Base-by-base conservation (phyloP, 2,797 vertebrate genomes). In the Sparus aurata region DNA sequence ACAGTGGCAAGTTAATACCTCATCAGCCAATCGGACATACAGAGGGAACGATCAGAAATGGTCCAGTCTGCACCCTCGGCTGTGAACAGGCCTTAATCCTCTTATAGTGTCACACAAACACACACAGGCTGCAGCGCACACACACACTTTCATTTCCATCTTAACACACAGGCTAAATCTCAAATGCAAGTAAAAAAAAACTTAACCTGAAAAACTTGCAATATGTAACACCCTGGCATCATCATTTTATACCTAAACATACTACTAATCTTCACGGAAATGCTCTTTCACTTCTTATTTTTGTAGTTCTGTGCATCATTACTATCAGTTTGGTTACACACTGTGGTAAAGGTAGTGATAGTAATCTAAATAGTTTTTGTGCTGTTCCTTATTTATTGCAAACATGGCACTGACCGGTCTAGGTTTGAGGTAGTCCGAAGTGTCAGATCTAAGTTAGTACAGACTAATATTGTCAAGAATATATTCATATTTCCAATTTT, bases 41-140 rank as follows among this genome's bases (percentile, higher is more conserved):
- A 84, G 79, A 62, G 55, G 54, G 73, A 86, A 73, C 10, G 73
- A 79, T 79, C 86, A 66, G 71, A 84, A 83, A 84, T 15, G 57
- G 68, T 79, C 15, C 73, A 45, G 64, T 70, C 81, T 83, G 84
- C 85, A 82, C 47, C 75, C 79, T 83, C 45, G 49, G 82, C 89
- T 91, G 90, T 84, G 83, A 92, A 89, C 80, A 75, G 83, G 77
- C 77, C 58, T 17, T 93, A 93, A 93, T 93, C 92, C 91, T 92
- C 90, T 93, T 91, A 93, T 4, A 53, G 53, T 60, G 66, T 60
- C 73, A 43, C 87, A 79, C 87, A 87, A 69, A 87, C 82, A 87
- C 82, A 83, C 75, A 75, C 69, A 45, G 9, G 57, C 66, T 75
- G 27, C 70, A 76, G 73, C 53, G 67, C 41, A 85, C 27, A 27